A percentile compares a stretch with the other conserved stretches of the same genome.
Conservation (phyloP, 2,888 invertebrate genomes). For the Globia sparganii region DNA sequence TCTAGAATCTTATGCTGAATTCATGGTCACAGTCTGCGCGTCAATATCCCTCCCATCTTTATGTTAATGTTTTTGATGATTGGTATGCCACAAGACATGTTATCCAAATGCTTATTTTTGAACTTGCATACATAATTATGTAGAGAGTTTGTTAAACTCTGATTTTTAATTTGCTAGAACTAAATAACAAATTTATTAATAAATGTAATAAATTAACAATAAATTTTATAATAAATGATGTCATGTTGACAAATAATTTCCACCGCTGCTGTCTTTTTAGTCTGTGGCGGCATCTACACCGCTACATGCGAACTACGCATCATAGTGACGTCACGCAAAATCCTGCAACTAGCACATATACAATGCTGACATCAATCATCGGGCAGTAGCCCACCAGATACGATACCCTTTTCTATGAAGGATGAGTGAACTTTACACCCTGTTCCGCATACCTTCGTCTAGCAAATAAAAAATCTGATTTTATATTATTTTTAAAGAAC, state of each 20-base stretch:
- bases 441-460: not conserved
- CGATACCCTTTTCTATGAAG: not conserved
- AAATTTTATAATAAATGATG: not conserved
- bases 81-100: not conserved
- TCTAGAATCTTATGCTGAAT: not conserved
- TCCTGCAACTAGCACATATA: not conserved
- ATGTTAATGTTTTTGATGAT: slow-evolving; percentile 5
- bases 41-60: not conserved
- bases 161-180: not conserved
- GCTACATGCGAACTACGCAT: not conserved
- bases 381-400: not conserved
- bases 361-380: not conserved
- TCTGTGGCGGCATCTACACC: not conserved
- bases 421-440: not conserved
- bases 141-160: not conserved
- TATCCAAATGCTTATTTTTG: slow-evolving; percentile 4
- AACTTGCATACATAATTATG: not conserved
- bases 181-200: not conserved
- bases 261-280: not conserved
- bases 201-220: too few species aligned
- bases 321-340: too few species aligned
- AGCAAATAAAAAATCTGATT: not conserved
- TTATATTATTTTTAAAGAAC: not conserved
- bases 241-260: not conserved
- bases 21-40: not conserved